These are phyloP conservation scores for Clusia tigrina DNA, from an alignment of 2,888 invertebrate genomes.

Conservation along the genomic window DNA sequence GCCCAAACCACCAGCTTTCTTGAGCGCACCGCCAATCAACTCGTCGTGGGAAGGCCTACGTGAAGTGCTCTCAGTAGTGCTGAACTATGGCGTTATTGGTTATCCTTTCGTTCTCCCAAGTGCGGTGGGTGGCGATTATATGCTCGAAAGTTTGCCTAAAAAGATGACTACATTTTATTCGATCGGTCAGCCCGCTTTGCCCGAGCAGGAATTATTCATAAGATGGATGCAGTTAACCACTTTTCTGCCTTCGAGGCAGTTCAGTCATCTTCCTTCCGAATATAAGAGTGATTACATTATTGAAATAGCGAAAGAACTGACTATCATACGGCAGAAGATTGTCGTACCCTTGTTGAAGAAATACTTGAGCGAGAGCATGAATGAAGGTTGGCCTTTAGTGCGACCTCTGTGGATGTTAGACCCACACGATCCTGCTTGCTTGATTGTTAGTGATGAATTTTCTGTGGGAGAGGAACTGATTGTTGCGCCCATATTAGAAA, in stretches of 20 bases:
- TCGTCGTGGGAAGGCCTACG: constrained; percentile 88
- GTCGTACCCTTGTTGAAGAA: constrained; percentile 81
- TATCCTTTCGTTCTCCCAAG: constrained; percentile 94
- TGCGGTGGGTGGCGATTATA: constrained; percentile 89
- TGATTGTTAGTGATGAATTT: constrained; percentile 84
- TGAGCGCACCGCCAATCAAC: constrained; percentile 83
- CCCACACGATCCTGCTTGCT: constrained; percentile 79
- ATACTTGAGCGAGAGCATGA: constrained; percentile 79
- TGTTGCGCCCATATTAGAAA: constrained; percentile 84
- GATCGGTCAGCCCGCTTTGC: constrained; percentile 69
- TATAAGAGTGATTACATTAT: constrained; percentile 82
- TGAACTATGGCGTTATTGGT: constrained; percentile 89
- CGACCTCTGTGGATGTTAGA: constrained; percentile 91
- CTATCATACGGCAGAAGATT: constrained; percentile 76
- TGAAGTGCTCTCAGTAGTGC: constrained; percentile 84
- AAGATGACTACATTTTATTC: constrained; percentile 67
- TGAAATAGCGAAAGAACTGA: constrained; percentile 79
- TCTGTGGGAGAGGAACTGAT: constrained; percentile 89
- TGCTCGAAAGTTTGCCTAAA: constrained; percentile 66
- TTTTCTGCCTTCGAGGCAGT: constrained; percentile 91
- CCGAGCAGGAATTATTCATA: constrained; percentile 83
- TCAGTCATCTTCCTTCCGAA: constrained; percentile 87
- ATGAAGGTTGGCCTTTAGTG: constrained; percentile 83
- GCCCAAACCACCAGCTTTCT: constrained; percentile 85
- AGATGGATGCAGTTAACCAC: constrained; percentile 91